A percentile compares a stretch with the other conserved stretches of the same genome.
Conservation (phyloP, 2,888 invertebrate genomes). For the Watsonalla binaria region DNA sequence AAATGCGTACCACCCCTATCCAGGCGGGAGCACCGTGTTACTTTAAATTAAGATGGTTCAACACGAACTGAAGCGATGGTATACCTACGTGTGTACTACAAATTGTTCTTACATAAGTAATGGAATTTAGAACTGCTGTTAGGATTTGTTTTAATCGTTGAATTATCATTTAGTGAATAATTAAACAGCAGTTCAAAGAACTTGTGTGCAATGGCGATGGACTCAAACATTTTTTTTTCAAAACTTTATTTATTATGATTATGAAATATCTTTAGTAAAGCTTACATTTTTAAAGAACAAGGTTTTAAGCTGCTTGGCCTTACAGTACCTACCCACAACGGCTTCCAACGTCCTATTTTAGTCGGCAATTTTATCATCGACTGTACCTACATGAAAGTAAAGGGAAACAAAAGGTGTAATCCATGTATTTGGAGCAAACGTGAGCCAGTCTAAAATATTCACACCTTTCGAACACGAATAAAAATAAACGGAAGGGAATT, state of each 20-base stretch:
- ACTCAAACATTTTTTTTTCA: too few relatives aligned
- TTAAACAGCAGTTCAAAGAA: too few relatives aligned
- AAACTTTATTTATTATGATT: too few relatives aligned
- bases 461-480: slow-evolving; percentile 1
- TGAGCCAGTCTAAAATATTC: slow-evolving; percentile 1
- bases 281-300: too few relatives aligned
- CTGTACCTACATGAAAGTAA: background rate
- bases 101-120: background rate
- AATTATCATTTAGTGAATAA: too few relatives aligned
- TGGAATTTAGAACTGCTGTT: background rate
- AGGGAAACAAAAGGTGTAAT: background rate
- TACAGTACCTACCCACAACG: too few relatives aligned
- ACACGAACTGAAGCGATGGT: background rate
- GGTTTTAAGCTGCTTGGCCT: too few relatives aligned
- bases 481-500: slow-evolving; percentile 1
- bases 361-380: background rate
- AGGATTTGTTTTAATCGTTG: background rate
- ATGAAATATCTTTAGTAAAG: too few relatives aligned
- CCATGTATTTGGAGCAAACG: background rate
- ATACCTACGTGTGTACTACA: background rate
- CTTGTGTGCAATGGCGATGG: too few relatives aligned
- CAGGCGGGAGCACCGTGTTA: background rate
- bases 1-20: background rate
- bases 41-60: background rate
- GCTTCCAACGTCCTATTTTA: background rate